A percentile compares a stretch with the other conserved stretches of the same genome.
Evolutionary conservation across 2,888 invertebrate genomes (phyloP).

Genomic region (Ametastegia equiseti): DNA sequence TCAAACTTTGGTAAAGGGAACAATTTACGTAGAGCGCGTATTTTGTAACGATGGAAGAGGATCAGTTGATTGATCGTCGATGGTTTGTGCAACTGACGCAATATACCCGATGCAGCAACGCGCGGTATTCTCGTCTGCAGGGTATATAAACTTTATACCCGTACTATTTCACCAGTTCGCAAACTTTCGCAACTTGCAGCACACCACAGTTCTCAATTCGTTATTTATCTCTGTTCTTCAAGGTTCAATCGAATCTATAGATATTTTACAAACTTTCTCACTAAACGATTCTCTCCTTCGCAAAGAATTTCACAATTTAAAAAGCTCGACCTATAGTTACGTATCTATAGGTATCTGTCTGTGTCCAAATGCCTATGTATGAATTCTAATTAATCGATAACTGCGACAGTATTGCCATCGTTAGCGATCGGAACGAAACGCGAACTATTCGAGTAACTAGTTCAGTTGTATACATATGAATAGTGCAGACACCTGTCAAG

Average conservation of each 20-base stretch:
- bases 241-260: background rate
- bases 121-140: background rate
- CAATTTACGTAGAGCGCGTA: conserved; percentile 36
- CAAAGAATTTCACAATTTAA: background rate
- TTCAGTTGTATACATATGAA: no score
- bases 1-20: conserved; percentile 15
- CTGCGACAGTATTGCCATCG: background rate
- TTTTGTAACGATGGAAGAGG: conserved; percentile 12
- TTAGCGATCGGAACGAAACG: background rate
- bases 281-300: background rate
- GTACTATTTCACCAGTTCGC: background rate
- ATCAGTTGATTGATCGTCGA: conserved; percentile 40
- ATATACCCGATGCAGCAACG: conserved; percentile 5
- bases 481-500: no score
- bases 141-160: background rate
- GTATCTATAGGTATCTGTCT: background rate
- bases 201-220: background rate
- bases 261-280: background rate
- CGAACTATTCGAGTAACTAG: background rate
- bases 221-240: background rate
- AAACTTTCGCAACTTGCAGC: background rate
- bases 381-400: background rate
- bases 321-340: no score
- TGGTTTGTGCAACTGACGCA: conserved; percentile 34
- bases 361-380: background rate